Evolutionary conservation across 1,140 invertebrate species (phyloP), one percentile per base, ranked within the genome.

Genomic region (Diploscapter pachys): DNA sequence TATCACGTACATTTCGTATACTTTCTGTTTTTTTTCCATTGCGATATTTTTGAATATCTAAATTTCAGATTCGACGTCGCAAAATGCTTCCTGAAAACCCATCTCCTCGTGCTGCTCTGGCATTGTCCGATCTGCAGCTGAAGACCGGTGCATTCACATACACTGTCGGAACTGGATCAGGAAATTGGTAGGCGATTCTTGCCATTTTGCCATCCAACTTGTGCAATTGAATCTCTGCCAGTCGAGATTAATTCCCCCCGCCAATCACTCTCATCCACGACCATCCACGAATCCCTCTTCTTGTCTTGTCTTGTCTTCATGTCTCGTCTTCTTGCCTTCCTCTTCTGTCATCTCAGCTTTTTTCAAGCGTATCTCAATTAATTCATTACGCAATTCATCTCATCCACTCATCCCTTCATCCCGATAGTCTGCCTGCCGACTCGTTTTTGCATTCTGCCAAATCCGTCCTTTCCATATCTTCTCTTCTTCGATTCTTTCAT

Each of bases 61-160:
- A 31, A 31, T 31, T 31, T 31, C 31, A 31, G 31, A 31, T 1
- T 31, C 31, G 31, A 31, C 31, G 31, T 31, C 31, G 31, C 1
- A 77, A 63, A 31, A 81, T 81, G 80, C 80, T 81, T 70, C 80
- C 80, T 55, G 80, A 81, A 75, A 79, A 80, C 64, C 81, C 84
- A 62, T 84, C 82, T 4, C 81, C 81, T 50, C 82, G 81, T 63
- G 79, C 82, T 8, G 81, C 83, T 4, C 73, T 82, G 62, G 81
- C 81, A 59, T 76, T 82, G 8, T 80, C 74, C 52, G 81, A 82
- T 56, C 63, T 82, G 31, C 81, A 82, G 62, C 80, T 77, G 9
- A 73, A 81, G 51, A 80, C 77, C 53, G 75, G 75, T 62, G 71
- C 74, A 31, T 75, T 75, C 6, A 65, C 71, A 4, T 83, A 66